Base-by-base conservation (phyloP, 2,113 vertebrate species). In the Ammospiza caudacuta region DNA sequence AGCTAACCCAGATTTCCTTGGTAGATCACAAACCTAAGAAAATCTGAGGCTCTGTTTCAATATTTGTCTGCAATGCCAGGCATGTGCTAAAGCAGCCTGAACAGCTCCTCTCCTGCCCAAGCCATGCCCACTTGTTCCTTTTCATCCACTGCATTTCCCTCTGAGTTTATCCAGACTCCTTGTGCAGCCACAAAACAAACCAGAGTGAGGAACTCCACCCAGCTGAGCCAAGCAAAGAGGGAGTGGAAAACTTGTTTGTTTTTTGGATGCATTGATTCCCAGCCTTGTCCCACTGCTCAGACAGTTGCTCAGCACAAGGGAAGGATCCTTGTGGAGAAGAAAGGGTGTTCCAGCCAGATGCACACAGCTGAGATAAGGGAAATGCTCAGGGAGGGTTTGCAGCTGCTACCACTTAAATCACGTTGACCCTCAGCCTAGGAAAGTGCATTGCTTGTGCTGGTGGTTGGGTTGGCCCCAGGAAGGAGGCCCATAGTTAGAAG, bases 401-500 rank as follows among this genome's bases (percentile, higher is more conserved):
- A 90, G 92, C 92, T 73, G 70, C 91, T 85, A 4, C 44, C 44
- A 22, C 79, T 87, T 75, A 46, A 18, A 28, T 79, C 49, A 7
- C 1, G 16, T 9, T 80, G 70, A 90, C 85, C 70, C 6, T 1
- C 41, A 79, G 85, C 82, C 67, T 46, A 31, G 3, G 17, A 16
- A 78, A 87, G 11, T 3, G 15, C 0, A 0, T 43, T 46, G 27
- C 78, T 67, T 66, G 29, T 21, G 29, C 52, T 70, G 18, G 14
- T 31, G 9, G 15, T 13, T 78, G 82, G 69, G 61, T 9, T 91
- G 39, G 41, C 86, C 84, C 25, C 41, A 77, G 92, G 51, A 80
- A 92, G 73, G 94, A 33, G 85, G 63, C 37, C 41, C 7, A 0
- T 14, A 29, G 41, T 24, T 79, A 23, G 20, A 41, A 58, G n/a